Percentiles rank a stretch among this genome's conserved stretches.
Conservation (phyloP, 2,888 invertebrate species). For the Synanthedon tipuliformis region DNA sequence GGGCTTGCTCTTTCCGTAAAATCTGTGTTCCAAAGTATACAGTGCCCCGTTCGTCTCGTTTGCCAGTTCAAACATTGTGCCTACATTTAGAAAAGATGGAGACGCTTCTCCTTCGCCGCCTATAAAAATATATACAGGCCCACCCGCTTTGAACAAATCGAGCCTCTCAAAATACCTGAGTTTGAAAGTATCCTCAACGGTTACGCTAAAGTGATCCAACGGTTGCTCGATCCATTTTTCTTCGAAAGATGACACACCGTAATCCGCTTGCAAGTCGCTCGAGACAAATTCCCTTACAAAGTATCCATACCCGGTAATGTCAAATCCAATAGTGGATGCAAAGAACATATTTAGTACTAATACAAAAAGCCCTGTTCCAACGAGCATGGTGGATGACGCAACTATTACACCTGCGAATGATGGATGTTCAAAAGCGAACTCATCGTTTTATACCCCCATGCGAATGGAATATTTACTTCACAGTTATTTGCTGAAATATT, state of each 20-base stretch:
- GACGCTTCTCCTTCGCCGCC: conserved; percentile 41
- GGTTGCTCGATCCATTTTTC: conserved; percentile 42
- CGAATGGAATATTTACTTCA: background rate
- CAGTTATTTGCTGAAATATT: background rate
- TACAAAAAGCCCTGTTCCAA: conserved; percentile 1
- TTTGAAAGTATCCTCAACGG: conserved; percentile 34
- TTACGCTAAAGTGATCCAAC: conserved; percentile 41
- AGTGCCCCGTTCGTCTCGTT: conserved; percentile 52
- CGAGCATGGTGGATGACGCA: no score
- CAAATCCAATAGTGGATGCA: conserved; percentile 20
- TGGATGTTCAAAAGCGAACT: no score
- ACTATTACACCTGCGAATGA: no score
- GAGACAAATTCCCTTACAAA: conserved; percentile 24
- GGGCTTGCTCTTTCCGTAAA: conserved; percentile 51
- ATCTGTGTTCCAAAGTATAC: conserved; percentile 48
- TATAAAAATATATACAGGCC: conserved; percentile 45
- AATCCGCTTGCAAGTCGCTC: conserved; percentile 9
- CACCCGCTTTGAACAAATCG: conserved; percentile 32
- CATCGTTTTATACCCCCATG: background rate
- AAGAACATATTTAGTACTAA: conserved; percentile 14
- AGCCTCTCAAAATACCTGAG: conserved; percentile 50
- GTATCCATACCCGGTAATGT: conserved; percentile 24
- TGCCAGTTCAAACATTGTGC: conserved; percentile 42
- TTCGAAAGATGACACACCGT: conserved; percentile 9
- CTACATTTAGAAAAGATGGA: conserved; percentile 31